Evolutionary conservation across 2,888 invertebrate species (phyloP).

Genomic region (Lithodes maja): DNA sequence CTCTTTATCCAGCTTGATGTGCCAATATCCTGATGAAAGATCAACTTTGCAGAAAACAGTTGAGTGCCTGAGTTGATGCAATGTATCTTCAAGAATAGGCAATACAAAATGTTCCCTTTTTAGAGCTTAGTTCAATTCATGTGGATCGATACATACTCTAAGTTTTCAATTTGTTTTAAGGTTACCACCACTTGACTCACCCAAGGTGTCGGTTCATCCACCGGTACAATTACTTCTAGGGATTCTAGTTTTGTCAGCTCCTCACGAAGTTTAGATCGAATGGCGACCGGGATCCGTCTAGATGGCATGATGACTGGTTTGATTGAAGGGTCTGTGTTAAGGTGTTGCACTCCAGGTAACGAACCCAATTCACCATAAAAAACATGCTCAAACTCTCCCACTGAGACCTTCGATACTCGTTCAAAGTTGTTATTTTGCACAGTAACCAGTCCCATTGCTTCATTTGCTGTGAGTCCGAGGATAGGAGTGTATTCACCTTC

Average conservation of each 20-base stretch:
- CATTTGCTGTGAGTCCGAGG: not conserved
- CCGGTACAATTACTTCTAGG: not conserved
- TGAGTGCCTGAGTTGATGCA: conserved; percentile 27
- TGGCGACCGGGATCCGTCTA: not conserved
- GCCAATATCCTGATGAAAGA: conserved; percentile 29
- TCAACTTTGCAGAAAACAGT: conserved; percentile 12
- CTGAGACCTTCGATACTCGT: not conserved
- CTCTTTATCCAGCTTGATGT: conserved; percentile 13
- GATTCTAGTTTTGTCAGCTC: not conserved
- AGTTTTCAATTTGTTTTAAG: conserved; percentile 1
- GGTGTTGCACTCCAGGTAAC: not conserved
- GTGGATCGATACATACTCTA: conserved; percentile 19
- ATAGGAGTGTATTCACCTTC: not conserved
- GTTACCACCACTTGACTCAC: conserved; percentile 10
- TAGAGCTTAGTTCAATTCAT: conserved; percentile 25
- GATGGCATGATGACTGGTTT: not conserved
- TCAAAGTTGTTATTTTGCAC: not conserved
- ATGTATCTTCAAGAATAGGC: conserved; percentile 29
- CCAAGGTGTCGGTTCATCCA: not conserved
- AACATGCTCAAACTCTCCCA: not conserved
- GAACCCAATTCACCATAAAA: not conserved
- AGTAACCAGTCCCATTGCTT: not conserved
- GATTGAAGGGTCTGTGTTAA: not conserved
- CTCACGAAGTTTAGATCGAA: not conserved
- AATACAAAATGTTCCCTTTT: not conserved